Evolutionary conservation across 2,113 vertebrate species (phyloP), one percentile per base, ranked within the genome.

Genomic region (Chaetops frenatus): DNA sequence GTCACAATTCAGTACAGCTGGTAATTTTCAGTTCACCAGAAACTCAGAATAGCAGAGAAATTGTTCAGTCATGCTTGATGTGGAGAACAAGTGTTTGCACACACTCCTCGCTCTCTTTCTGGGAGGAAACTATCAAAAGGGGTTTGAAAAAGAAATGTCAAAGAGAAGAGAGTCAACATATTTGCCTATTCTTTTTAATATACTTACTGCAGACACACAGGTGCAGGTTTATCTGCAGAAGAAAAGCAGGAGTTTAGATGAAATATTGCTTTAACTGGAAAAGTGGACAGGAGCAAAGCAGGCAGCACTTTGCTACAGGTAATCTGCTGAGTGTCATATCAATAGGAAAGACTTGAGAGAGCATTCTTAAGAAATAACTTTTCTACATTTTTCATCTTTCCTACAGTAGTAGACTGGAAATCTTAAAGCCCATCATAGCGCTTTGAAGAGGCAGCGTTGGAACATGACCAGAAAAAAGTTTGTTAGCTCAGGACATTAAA

Each of bases 21-120:
- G 93, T 97, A 93, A 88, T 96, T 93, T 94, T 96, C 93, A 92
- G 94, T 83, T 96, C 90, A 95, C 67, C 79, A 95, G 94, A 94
- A 96, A 91, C 82, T 96, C 94, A 96, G 76, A 96, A 92, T 54
- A 96, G 94, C 95, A 95, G 85, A 95, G 88, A 92, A 96, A 96
- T 96, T 93, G 87, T 77, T 97, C 94, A 91, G 74, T 92, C 95
- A 96, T 64, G 88, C 96, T 94, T 96, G 79, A 96, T 60, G 40
- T 33, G 57, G 79, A 96, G 92, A 88, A 73, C 92, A 94, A 96
- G 96, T 86, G 95, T 93, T 94, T 94, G 94, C 88, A 88, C 76
- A 96, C 85, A 92, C 54, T 94, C 66, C n/a, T 82, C 8, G 0
- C 38, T 65, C 72, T 86, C 79, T 82, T 96, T 88, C 94, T 81